A percentile compares a stretch with the other conserved stretches of the same genome.
These are phyloP conservation scores for Pontoporia blainvillei DNA, from an alignment of 2,113 vertebrate species.

Conservation along the genomic window DNA sequence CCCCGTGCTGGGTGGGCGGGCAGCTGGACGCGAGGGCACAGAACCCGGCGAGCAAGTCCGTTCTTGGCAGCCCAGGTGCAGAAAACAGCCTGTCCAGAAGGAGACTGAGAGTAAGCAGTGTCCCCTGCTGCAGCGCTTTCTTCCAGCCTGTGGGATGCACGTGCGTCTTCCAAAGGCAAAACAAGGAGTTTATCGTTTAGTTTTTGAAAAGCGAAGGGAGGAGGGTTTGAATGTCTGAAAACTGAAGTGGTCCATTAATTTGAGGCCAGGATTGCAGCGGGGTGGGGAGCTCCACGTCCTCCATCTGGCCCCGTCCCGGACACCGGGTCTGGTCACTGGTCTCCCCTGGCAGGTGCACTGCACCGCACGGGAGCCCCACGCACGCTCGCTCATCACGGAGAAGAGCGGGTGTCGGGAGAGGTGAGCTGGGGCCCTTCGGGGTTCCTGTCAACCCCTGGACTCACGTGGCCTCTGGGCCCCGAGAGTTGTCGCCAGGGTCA, in stretches of 20 bases:
- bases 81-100: background rate
- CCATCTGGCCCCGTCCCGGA: background rate
- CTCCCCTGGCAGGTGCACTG: background rate
- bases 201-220: background rate
- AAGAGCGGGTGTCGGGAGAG: background rate
- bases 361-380: fast-evolving
- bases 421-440: background rate
- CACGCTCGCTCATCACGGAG: fast-evolving
- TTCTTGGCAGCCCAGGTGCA: background rate
- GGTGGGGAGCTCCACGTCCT: no score
- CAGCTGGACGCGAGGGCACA: background rate
- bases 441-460: background rate
- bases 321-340: background rate
- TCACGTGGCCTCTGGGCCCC: background rate
- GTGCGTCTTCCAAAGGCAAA: background rate
- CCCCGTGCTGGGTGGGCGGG: background rate
- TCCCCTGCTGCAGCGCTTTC: background rate
- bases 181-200: background rate
- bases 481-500: no score
- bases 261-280: background rate
- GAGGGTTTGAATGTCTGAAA: background rate
- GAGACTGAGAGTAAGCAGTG: background rate
- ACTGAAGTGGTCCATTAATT: background rate
- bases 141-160: background rate
- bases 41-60: fast-evolving